Conservation (phyloP, 2,113 vertebrate species). For the Piliocolobus tephrosceles region DNA sequence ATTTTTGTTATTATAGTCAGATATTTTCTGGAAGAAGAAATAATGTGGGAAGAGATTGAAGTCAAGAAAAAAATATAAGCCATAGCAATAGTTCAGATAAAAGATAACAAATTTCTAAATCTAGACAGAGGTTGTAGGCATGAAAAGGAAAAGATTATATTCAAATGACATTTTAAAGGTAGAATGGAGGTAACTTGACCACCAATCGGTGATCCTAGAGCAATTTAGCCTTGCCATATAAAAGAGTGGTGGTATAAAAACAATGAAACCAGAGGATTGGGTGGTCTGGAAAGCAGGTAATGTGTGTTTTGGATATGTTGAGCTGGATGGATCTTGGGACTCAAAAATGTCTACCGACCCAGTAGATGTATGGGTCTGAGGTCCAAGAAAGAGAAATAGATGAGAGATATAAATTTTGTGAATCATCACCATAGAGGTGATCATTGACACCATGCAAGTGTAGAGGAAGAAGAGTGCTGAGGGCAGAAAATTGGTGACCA, state of each 20-base stretch:
- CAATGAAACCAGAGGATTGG: not conserved
- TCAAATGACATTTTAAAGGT: not conserved
- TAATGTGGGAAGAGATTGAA: not conserved
- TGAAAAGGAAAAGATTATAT: not conserved
- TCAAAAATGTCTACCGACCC: not conserved
- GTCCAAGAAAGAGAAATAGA: not conserved
- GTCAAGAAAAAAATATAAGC: not conserved
- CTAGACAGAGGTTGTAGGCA: not conserved
- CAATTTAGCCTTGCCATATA: not conserved
- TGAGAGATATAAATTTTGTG: not conserved
- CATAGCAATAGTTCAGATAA: not conserved
- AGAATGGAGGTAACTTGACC: not conserved
- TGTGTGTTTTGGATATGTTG: not conserved
- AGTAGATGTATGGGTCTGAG: not conserved
- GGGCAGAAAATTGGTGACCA: not conserved
- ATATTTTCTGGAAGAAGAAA: conserved; percentile 35
- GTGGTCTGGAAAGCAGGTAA: not conserved
- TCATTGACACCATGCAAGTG: not conserved
- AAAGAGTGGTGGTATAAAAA: not conserved
- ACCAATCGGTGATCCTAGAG: not conserved
- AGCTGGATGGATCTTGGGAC: not conserved
- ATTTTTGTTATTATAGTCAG: not conserved
- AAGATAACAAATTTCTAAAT: not conserved
- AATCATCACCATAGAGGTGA: not conserved
- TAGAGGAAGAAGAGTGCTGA: not conserved